These are phyloP conservation scores for Caenorhabditis imperialis DNA, from an alignment of 2,888 invertebrate species.

Conservation along the genomic window DNA sequence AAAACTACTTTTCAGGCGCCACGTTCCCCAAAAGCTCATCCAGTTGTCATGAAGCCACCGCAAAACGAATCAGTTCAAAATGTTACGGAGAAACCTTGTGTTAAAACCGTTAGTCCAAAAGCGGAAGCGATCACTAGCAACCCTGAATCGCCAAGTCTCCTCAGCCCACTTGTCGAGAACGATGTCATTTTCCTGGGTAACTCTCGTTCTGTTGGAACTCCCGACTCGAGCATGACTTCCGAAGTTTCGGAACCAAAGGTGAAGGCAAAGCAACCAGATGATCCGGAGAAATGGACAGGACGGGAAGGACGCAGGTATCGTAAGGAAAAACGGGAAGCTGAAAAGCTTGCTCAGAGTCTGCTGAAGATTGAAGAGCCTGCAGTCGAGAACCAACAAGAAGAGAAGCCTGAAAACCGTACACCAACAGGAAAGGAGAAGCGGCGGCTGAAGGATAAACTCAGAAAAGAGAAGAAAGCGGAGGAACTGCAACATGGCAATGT, in stretches of 20 bases:
- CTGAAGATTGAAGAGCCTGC: too few species aligned
- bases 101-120: too few species aligned
- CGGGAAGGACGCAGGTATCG: constrained; percentile 25
- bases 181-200: neutral
- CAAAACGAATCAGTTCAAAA: too few species aligned
- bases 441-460: constrained; percentile 30
- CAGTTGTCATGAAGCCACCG: too few species aligned
- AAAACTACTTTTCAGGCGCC: too few species aligned
- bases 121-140: too few species aligned
- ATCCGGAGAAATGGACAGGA: constrained; percentile 21
- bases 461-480: constrained; percentile 23
- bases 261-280: constrained; percentile 6
- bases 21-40: too few species aligned
- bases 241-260: constrained; percentile 25
- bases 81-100: too few species aligned
- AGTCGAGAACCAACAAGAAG: neutral
- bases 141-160: too few species aligned
- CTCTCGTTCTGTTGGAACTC: constrained; percentile 17
- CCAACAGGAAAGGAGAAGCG: constrained; percentile 32
- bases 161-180: constrained; percentile 1
- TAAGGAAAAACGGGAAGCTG: constrained; percentile 21
- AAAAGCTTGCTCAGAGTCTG: constrained; percentile 3
- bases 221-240: constrained; percentile 36
- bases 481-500: too few species aligned
- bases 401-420: neutral